Evolutionary conservation across 1,140 invertebrate species (phyloP), one percentile per base, ranked within the genome.

Genomic region (Xylocopa sonorina): DNA sequence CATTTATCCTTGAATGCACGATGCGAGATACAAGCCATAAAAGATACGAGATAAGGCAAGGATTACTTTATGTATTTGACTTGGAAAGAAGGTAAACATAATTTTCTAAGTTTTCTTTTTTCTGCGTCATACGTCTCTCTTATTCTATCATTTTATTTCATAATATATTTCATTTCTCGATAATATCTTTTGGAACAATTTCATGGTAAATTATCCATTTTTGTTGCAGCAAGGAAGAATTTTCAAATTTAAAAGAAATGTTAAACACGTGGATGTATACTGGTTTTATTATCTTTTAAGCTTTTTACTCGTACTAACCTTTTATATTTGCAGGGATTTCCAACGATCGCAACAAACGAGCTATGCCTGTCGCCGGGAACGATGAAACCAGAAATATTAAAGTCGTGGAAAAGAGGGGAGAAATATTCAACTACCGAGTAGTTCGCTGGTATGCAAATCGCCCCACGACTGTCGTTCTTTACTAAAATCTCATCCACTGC

Each of bases 371-470:
- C 92, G 18, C 93, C 93, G 48, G 93, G 89, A 0, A 81, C n/a
- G 5, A 84, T 91, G 16, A 93, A 90, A 64, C 93, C 93, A 0
- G 92, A 93, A 29, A 86, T 89, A 79, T 95, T 95, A 48, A 93
- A 93, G 24, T 93, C 87, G 73, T 92, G 91, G 84, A 95, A 95
- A 12, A 91, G 81, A 0, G 94, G 94, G 1, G 88, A 88, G 66
- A 92, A 92, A 9, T 12, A 53, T 2, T 51, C 6, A 3, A 48
- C 12, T 7, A 48, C 48, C 0, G 78, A 73, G 0, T 66, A 71
- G 12, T 88, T 66, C 21, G 41, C 27, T 0, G 68, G 0, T 0
- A 14, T 29, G 68, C 91, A 93, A 12, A 55, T 21, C 10, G 85
- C 76, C 1, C 60, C 27, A 0, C 57, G 63, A 27, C 68, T 46